Conservation (phyloP, 1,140 invertebrate species). For the Manduca sexta region DNA sequence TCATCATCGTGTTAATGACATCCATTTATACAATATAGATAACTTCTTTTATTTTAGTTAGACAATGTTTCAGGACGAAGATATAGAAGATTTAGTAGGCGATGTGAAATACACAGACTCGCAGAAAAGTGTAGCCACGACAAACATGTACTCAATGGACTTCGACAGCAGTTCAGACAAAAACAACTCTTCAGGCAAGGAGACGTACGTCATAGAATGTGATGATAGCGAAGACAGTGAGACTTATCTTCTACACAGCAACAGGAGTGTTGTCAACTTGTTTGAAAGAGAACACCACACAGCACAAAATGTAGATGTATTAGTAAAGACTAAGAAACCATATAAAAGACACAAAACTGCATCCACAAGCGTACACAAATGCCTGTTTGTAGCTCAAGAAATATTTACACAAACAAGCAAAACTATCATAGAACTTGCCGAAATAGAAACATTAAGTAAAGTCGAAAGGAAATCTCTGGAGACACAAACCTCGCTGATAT, state of each 20-base stretch:
- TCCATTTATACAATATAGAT: too few relatives aligned
- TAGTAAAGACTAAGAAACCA: slow-evolving; percentile 9
- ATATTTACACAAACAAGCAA: slow-evolving; percentile 62
- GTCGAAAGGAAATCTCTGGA: slow-evolving; percentile 30
- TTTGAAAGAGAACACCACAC: slow-evolving; percentile 16
- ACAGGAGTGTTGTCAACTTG: slow-evolving; percentile 22
- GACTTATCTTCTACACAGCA: slow-evolving; percentile 21
- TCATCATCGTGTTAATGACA: too few relatives aligned
- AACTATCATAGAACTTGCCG: slow-evolving; percentile 55
- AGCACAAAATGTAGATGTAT: slow-evolving; percentile 1
- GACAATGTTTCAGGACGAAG: slow-evolving; percentile 38
- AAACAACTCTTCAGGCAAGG: slow-evolving; percentile 52
- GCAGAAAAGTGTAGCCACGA: slow-evolving; percentile 56
- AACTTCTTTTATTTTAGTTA: too few relatives aligned
- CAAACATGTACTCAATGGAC: slow-evolving; percentile 49
- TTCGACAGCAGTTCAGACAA: slow-evolving; percentile 54
- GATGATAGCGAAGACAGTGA: slow-evolving; percentile 53
- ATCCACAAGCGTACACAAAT: slow-evolving; percentile 19
- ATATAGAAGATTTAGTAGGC: slow-evolving; percentile 49
- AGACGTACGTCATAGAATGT: slow-evolving; percentile 52
- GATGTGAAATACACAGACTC: slow-evolving; percentile 52
- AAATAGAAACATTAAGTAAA: slow-evolving; percentile 24
- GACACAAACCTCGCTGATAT: slow-evolving; percentile 56
- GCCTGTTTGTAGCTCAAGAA: slow-evolving; percentile 37
- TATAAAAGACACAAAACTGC: slow-evolving; percentile 20